Percentiles rank a stretch among this genome's conserved stretches.
Evolutionary conservation across 2,888 invertebrate genomes (phyloP).

Genomic region (Ferrisia virgata): DNA sequence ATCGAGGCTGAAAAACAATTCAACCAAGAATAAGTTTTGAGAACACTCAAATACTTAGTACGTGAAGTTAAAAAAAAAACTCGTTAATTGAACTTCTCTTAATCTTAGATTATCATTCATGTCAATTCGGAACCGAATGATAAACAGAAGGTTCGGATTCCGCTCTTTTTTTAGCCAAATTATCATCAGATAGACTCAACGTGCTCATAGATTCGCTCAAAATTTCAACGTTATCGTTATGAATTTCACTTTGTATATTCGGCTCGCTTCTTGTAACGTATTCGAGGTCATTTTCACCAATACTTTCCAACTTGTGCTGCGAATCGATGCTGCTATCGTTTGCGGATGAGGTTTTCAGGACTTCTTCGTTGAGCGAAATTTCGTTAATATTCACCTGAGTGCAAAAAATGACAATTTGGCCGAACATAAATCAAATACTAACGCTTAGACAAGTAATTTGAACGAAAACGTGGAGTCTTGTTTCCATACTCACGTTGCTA

Average conservation of each 20-base stretch:
- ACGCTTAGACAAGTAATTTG: not conserved
- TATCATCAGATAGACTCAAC: slow-evolving; percentile 32
- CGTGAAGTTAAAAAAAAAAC: too few relatives aligned
- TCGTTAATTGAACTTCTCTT: too few relatives aligned
- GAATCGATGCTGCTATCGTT: slow-evolving; percentile 25
- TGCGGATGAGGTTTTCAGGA: slow-evolving; percentile 17
- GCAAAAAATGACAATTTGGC: not conserved
- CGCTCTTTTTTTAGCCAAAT: slow-evolving; percentile 43
- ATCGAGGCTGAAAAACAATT: not conserved
- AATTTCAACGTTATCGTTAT: not conserved
- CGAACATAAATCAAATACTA: not conserved
- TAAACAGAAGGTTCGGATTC: slow-evolving; percentile 45
- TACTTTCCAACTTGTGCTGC: slow-evolving; percentile 45
- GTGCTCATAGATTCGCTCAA: slow-evolving; percentile 22
- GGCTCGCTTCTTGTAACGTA: slow-evolving; percentile 45
- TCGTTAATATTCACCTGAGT: slow-evolving; percentile 43
- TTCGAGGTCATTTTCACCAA: slow-evolving; percentile 46
- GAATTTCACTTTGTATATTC: slow-evolving; percentile 45
- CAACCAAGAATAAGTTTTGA: too few relatives aligned
- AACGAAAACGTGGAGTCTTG: too few relatives aligned
- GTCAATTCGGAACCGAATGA: slow-evolving; percentile 22
- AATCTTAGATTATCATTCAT: not conserved
- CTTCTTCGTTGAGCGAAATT: slow-evolving; percentile 42
- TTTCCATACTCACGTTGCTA: slow-evolving; percentile 44
- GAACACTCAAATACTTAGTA: too few relatives aligned